Evolutionary conservation across 2,113 vertebrate genomes (phyloP).

Genomic region (Parotia lawesii): DNA sequence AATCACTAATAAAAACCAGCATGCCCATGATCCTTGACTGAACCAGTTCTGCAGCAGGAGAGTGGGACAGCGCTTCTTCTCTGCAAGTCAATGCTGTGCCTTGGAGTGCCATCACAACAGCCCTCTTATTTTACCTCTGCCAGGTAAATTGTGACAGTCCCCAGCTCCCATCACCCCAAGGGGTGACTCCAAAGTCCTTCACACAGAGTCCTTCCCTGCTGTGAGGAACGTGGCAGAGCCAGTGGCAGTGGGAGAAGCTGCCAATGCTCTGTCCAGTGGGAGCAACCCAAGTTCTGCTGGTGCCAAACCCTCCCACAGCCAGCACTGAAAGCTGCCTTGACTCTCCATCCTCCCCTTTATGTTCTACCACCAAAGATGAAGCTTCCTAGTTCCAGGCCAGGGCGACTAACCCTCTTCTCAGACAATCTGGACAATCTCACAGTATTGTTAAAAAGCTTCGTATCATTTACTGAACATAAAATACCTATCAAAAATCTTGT

Average conservation of each 20-base stretch:
- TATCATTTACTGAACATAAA: neutral
- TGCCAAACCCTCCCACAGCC: neutral
- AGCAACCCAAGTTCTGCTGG: rapidly evolving
- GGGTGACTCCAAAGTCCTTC: neutral
- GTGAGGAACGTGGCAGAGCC: rapidly evolving
- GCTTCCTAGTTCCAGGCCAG: neutral
- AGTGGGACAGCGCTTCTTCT: rapidly evolving
- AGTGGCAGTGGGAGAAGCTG: rapidly evolving
- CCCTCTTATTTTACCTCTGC: neutral
- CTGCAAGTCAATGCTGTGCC: rapidly evolving
- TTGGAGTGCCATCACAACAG: neutral
- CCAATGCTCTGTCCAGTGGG: rapidly evolving
- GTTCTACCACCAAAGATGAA: neutral
- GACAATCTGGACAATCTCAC: neutral
- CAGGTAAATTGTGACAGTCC: rapidly evolving
- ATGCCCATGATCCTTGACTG: rapidly evolving
- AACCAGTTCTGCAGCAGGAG: neutral
- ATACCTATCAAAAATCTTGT: constrained; percentile 42
- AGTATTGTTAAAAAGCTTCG: neutral
- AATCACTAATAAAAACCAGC: neutral
- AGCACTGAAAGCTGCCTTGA: neutral
- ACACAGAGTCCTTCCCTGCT: neutral
- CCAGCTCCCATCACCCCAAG: rapidly evolving
- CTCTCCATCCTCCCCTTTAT: neutral
- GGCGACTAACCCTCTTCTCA: neutral